phyloP scores from a whole-genome alignment of 2,113 vertebrate species.

The Rhizomys pruinosus region DNA sequence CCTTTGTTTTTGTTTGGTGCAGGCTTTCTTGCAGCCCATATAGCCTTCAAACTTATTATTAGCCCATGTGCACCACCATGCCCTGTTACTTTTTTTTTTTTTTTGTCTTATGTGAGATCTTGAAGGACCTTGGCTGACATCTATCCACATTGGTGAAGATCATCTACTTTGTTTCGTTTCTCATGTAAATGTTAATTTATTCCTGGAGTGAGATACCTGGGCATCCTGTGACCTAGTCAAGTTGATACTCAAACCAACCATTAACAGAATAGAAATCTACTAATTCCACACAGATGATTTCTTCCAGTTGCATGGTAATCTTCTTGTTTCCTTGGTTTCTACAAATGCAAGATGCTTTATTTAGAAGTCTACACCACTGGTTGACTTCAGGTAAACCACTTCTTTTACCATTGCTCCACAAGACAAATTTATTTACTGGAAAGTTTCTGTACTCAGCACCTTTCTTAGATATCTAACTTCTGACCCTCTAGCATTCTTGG shows the following conservation, averaged over 20 bases:
- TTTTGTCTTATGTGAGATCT: background rate
- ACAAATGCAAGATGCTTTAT: background rate
- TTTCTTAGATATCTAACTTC: background rate
- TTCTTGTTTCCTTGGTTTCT: background rate
- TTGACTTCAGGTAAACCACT: background rate
- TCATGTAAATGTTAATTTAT: background rate
- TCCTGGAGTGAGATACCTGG: background rate
- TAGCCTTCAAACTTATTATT: too few species aligned
- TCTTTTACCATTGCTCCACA: background rate
- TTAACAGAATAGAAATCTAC: background rate
- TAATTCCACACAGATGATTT: background rate
- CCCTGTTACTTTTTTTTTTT: background rate
- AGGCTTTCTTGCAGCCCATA: too few species aligned
- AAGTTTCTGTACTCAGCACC: background rate
- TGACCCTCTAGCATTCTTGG: background rate
- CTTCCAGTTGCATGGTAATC: background rate
- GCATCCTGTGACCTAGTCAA: background rate
- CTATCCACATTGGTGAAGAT: background rate
- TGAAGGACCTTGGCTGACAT: background rate
- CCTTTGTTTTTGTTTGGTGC: too few species aligned
- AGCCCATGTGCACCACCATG: too few species aligned
- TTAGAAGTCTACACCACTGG: background rate
- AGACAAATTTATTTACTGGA: background rate
- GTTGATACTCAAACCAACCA: background rate
- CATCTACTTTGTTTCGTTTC: background rate